A percentile compares a stretch with the other conserved stretches of the same genome.
Conservation (phyloP, 2,888 invertebrate genomes). For the Oscheius sp. region DNA sequence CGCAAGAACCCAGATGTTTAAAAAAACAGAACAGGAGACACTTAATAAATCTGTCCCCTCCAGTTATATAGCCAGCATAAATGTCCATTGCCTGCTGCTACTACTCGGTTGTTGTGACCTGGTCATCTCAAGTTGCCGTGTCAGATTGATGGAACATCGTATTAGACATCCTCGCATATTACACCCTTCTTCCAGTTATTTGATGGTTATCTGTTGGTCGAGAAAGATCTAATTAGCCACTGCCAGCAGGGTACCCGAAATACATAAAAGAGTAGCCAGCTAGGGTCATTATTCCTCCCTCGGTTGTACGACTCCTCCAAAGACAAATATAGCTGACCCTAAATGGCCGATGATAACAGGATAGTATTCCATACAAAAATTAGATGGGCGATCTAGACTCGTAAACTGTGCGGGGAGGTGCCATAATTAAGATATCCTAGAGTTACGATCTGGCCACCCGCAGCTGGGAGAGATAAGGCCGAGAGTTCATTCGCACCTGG, state of each 20-base stretch:
- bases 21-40: too few species aligned
- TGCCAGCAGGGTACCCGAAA: constrained; percentile 28
- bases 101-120: constrained; percentile 26
- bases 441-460: constrained; percentile 27
- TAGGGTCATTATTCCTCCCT: too few species aligned
- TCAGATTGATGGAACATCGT: constrained; percentile 28
- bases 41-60: too few species aligned
- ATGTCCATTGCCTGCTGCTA: too few species aligned
- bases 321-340: too few species aligned
- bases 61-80: too few species aligned
- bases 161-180: constrained; percentile 16
- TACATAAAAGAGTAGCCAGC: constrained; percentile 29
- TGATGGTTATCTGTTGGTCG: constrained; percentile 21
- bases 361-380: too few species aligned
- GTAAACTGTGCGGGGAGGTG: constrained; percentile 20
- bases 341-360: too few species aligned
- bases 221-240: constrained; percentile 26
- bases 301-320: too few species aligned
- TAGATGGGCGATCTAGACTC: constrained; percentile 8
- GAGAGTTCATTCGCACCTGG: background rate
- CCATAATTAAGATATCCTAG: constrained; percentile 28
- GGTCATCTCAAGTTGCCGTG: constrained; percentile 5
- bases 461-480: constrained; percentile 22
- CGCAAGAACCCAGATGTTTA: too few species aligned
- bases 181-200: background rate